Evolutionary conservation across 2,888 invertebrate genomes (phyloP), one percentile per base, ranked within the genome.

Genomic region (Drosophila anomalata): DNA sequence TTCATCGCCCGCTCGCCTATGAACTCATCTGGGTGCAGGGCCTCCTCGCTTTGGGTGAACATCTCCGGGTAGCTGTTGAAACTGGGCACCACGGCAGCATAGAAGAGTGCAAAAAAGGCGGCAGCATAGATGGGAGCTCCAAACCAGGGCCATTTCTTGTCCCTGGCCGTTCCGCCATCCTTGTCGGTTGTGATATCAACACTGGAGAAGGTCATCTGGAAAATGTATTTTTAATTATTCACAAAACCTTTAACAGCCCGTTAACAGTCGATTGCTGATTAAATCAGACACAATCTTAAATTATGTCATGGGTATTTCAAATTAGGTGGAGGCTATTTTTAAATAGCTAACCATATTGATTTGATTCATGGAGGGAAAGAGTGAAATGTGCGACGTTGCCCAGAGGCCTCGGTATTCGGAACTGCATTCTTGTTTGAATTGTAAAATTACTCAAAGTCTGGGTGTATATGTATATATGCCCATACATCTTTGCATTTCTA

Each of bases 1-100:
- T 93, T 90, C 79, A 93, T 92, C 0, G 96, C 95, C 78, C 95
- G 92, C 89, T 95, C 94, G 2, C 95, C 94, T 56, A 95, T 93
- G 87, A 96, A 96, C 71, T 92, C 91, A 44, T 92, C 92, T 0
- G 92, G 90, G 74, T 92, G 83, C 1, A 76, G 57, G 14, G 46
- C 69, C 57, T 90, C 90, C 53, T 90, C 78, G 2, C 73, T 75
- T 7, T 82, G 60, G 22, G 74, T 57, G 2, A 90, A 24, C 26
- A 87, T 81, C 29, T 84, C 66, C 0, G 91, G 91, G 63, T 90
- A 89, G 2, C 81, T 76, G 47, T 80, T 82, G 29, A 86, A 90
- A 50, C 91, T 90, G 11, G 90, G 88, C 42, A 90, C 79, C 0
- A 80, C 89, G 3, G 86, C 73, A n/a, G 74, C 87, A 56, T 90